Percentiles rank a stretch among this genome's conserved stretches.
Evolutionary conservation across 2,888 invertebrate genomes (phyloP).

Genomic region (Belgica antarctica): DNA sequence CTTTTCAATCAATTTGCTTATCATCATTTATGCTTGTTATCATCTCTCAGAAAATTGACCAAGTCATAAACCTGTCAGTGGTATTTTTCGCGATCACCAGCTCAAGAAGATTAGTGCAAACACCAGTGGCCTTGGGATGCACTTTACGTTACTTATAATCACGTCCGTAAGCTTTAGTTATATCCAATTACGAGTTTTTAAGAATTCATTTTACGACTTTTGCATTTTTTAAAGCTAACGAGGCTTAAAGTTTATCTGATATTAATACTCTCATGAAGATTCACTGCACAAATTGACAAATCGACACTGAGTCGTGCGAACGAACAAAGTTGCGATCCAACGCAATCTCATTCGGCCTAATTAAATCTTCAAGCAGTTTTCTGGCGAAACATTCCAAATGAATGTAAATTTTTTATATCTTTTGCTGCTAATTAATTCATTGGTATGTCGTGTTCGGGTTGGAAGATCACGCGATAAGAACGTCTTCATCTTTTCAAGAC

Average conservation of each 20-base stretch:
- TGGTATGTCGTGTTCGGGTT: background rate
- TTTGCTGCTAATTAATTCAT: background rate
- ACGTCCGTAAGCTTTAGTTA: constrained; percentile 13
- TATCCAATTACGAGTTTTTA: background rate
- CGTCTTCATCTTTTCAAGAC: background rate
- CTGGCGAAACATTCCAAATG: background rate
- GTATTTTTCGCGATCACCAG: constrained; percentile 81
- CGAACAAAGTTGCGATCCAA: too few species aligned
- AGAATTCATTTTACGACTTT: constrained; percentile 2
- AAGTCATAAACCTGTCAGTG: constrained; percentile 73
- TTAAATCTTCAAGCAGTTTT: background rate
- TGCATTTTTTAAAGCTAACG: background rate
- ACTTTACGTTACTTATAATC: constrained; percentile 34
- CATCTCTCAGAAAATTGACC: background rate
- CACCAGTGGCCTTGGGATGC: constrained; percentile 70
- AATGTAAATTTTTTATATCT: background rate
- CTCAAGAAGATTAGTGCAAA: constrained; percentile 83
- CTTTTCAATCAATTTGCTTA: too few species aligned
- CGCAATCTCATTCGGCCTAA: constrained; percentile 2
- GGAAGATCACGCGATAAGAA: background rate
- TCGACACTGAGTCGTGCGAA: background rate
- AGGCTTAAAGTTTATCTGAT: background rate
- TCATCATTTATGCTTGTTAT: background rate
- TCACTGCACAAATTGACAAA: background rate
- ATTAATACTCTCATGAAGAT: background rate